A percentile compares a stretch with the other conserved stretches of the same genome.
phyloP scores from a whole-genome alignment of 35 echinoderm and acorn worm species.

The Anneissia japonica region DNA sequence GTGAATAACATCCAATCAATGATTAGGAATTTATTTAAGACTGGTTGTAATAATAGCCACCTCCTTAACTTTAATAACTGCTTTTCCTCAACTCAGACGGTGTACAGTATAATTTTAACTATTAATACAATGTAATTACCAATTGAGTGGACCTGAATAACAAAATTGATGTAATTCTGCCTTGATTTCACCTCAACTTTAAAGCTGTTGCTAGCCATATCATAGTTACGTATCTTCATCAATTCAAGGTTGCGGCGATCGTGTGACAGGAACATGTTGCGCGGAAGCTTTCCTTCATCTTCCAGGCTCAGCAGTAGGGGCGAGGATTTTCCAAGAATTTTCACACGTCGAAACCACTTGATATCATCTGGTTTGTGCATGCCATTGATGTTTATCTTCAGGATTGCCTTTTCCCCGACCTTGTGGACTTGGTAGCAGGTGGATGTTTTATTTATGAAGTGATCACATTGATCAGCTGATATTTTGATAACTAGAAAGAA shows the following conservation, averaged over 20 bases:
- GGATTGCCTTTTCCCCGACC: neutral
- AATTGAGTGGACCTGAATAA: neutral
- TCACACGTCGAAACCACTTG: neutral
- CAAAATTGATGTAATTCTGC: neutral
- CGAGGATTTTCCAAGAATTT: neutral
- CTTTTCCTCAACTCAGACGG: no score
- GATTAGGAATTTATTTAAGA: no score
- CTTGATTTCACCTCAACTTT: neutral
- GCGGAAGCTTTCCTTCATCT: neutral
- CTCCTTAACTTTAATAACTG: no score
- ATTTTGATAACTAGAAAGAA: neutral
- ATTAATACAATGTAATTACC: neutral
- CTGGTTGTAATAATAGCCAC: no score
- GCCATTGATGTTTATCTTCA: neutral
- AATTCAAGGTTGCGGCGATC: neutral
- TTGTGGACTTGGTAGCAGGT: neutral
- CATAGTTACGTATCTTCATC: neutral
- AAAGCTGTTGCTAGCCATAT: neutral
- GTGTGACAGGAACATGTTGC: neutral
- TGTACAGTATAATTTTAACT: no score
- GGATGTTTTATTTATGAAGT: neutral
- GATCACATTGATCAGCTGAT: neutral
- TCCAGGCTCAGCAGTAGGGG: neutral
- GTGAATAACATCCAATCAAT: no score
- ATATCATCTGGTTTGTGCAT: neutral